Conservation (phyloP, 2,113 vertebrate genomes). For the Bucco capensis region DNA sequence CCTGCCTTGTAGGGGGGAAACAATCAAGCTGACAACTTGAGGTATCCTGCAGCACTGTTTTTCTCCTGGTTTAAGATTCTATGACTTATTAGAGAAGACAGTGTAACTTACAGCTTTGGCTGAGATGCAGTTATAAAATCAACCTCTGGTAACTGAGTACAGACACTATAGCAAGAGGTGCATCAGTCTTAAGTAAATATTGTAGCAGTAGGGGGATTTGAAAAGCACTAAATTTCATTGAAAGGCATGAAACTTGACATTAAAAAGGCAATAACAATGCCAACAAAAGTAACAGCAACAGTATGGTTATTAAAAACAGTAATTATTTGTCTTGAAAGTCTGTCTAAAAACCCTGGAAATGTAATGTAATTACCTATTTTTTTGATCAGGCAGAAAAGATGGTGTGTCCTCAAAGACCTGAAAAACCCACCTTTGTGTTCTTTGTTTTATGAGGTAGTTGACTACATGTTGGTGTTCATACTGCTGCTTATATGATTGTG, state of each 20-base stretch:
- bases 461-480: neutral
- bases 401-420: neutral
- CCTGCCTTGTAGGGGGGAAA: neutral
- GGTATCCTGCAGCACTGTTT: slow-evolving; percentile 23
- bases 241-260: slow-evolving; percentile 1
- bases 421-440: neutral
- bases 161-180: slow-evolving; percentile 11
- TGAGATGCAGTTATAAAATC: slow-evolving; percentile 40
- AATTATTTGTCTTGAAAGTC: neutral
- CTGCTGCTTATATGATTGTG: neutral
- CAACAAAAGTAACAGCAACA: neutral
- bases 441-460: neutral
- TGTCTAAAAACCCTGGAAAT: neutral
- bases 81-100: slow-evolving; percentile 39
- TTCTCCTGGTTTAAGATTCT: neutral
- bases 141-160: slow-evolving; percentile 3
- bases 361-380: neutral
- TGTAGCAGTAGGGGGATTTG: neutral
- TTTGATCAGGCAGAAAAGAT: neutral
- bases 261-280: neutral
- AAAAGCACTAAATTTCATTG: slow-evolving; percentile 2
- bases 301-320: neutral
- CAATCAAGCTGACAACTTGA: neutral
- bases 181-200: slow-evolving; percentile 5
- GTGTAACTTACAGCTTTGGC: neutral